phyloP scores from a whole-genome alignment of 2,797 vertebrate genomes.

The Lutjanus campechanus region DNA sequence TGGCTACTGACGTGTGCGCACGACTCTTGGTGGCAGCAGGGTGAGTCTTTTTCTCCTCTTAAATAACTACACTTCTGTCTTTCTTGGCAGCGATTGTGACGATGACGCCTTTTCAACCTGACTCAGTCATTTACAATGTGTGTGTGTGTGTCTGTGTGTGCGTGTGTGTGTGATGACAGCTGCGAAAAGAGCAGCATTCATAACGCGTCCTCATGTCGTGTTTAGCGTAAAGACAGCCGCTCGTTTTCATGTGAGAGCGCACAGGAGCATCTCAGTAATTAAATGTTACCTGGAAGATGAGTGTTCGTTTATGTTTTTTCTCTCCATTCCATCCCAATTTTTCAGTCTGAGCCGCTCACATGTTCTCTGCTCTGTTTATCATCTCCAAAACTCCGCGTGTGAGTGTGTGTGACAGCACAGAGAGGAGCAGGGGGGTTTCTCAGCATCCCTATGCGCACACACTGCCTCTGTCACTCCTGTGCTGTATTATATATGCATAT shows the following conservation, averaged over 20 bases:
- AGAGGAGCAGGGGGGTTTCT: not conserved
- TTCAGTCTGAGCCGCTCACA: conserved; percentile 43
- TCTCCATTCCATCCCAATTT: not conserved
- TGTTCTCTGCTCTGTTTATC: conserved; percentile 68
- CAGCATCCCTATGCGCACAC: conserved; percentile 58
- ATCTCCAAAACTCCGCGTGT: conserved; percentile 71
- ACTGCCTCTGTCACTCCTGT: conserved; percentile 21
- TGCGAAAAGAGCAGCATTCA: conserved; percentile 47
- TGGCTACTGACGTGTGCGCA: conserved; percentile 79
- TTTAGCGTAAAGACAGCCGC: conserved; percentile 46
- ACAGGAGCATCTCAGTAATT: not conserved
- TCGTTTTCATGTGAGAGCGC: conserved; percentile 29
- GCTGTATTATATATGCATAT: not conserved
- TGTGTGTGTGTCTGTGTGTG: conserved; percentile 8
- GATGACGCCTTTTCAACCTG: conserved; percentile 44
- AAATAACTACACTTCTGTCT: conserved; percentile 37
- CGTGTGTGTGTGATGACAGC: conserved; percentile 33
- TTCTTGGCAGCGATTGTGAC: conserved; percentile 21
- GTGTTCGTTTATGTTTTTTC: not conserved
- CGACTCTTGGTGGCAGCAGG: conserved; percentile 75
- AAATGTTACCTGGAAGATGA: conserved; percentile 20
- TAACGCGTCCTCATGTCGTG: conserved; percentile 52
- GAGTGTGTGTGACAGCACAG: conserved; percentile 58
- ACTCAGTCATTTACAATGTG: conserved; percentile 27
- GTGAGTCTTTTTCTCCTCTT: conserved; percentile 71